Evolutionary conservation across 2,113 vertebrate species (phyloP).

Genomic region (Pomatostomus ruficeps): DNA sequence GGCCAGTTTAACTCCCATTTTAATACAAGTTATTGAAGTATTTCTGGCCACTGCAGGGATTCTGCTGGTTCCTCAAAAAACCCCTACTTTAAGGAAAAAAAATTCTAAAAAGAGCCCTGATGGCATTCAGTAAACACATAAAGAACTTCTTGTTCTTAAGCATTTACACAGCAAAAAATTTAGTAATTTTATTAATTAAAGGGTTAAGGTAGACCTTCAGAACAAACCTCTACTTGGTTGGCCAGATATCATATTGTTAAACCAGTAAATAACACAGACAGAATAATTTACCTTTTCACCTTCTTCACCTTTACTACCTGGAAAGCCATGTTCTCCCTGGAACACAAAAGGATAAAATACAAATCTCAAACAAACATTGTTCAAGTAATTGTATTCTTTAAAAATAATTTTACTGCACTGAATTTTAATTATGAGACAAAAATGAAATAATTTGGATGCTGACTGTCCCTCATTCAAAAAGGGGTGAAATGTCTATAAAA

Average conservation of each 20-base stretch:
- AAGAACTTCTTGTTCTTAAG: background rate
- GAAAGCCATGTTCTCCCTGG: constrained; percentile 70
- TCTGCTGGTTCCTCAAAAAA: background rate
- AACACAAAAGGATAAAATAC: background rate
- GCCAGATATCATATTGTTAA: background rate
- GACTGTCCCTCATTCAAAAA: background rate
- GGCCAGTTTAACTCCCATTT: background rate
- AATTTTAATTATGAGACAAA: background rate
- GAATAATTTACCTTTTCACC: constrained; percentile 70
- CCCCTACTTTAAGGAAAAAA: background rate
- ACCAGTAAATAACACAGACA: background rate
- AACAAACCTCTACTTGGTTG: background rate
- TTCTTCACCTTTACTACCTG: constrained; percentile 68
- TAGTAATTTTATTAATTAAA: background rate
- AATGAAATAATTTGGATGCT: background rate
- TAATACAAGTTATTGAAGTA: background rate
- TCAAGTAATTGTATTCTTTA: background rate
- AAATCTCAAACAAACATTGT: background rate
- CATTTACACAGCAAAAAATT: background rate
- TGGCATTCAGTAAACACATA: background rate
- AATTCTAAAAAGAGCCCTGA: background rate
- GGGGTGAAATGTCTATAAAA: background rate
- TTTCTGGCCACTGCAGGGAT: background rate
- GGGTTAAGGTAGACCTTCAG: background rate
- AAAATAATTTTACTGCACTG: background rate